A percentile compares a stretch with the other conserved stretches of the same genome.
Evolutionary conservation across 2,113 vertebrate genomes (phyloP).

Genomic region (Pluvialis apricaria): DNA sequence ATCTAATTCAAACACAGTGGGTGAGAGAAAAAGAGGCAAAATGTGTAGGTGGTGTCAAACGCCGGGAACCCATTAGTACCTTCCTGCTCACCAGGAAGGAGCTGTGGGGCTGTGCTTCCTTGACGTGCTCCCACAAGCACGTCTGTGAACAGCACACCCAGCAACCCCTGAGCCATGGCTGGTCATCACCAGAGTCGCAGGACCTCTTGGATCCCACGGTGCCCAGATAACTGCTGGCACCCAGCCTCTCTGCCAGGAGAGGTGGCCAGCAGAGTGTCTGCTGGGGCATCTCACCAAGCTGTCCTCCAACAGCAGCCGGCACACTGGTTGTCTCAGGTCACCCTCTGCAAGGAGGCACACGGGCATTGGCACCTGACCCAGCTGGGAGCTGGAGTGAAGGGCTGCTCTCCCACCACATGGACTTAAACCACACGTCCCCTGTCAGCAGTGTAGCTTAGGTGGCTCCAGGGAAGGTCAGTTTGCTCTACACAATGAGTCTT

Average conservation of each 20-base stretch:
- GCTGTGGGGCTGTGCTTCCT: no score
- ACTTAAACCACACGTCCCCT: neutral
- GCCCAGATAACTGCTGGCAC: neutral
- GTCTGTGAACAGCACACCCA: neutral
- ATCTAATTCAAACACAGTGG: neutral
- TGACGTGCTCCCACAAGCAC: neutral
- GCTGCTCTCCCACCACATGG: neutral
- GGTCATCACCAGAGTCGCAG: fast-evolving
- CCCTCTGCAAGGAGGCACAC: neutral
- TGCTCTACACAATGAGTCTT: neutral
- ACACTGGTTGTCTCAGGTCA: neutral
- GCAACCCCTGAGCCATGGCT: neutral
- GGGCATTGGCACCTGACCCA: neutral
- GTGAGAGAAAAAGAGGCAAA: neutral
- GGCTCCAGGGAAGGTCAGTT: neutral
- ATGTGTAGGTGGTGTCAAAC: neutral
- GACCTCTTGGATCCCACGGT: neutral
- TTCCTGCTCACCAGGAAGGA: neutral
- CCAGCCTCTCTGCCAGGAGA: neutral
- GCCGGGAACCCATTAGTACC: neutral
- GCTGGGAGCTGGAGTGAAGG: neutral
- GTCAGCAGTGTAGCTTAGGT: neutral
- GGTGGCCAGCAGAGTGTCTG: neutral
- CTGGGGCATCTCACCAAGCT: neutral
- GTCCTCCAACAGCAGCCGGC: neutral